A percentile compares a stretch with the other conserved stretches of the same genome.
Conservation (phyloP, 2,888 invertebrate species). For the Epirrhoe tristata region DNA sequence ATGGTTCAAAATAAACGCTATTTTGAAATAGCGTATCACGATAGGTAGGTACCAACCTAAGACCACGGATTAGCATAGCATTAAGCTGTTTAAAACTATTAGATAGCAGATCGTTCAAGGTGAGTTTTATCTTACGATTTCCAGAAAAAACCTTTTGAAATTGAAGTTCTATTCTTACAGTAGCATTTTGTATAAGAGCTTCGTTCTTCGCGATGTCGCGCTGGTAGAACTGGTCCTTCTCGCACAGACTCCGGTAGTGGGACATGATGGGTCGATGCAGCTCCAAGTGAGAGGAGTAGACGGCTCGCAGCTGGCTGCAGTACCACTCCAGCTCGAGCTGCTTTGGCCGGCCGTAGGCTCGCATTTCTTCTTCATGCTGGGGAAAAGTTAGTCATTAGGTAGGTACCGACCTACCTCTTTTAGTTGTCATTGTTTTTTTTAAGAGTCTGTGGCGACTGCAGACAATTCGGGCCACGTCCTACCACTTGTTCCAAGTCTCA, state of each 20-base stretch:
- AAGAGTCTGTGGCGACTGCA: no score
- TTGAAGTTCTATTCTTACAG: constrained; percentile 61
- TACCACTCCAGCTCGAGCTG: constrained; percentile 72
- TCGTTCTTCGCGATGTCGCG: constrained; percentile 78
- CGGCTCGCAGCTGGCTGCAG: constrained; percentile 69
- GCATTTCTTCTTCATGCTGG: constrained; percentile 78
- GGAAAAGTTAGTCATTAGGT: not conserved
- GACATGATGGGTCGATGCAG: constrained; percentile 77
- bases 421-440: no score
- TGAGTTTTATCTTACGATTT: no score
- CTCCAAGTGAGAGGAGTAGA: constrained; percentile 70
- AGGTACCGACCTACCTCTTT: not conserved
- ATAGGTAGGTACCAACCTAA: no score
- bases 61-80: no score
- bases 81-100: no score
- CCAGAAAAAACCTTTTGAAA: no score
- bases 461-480: no score
- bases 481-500: no score
- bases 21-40: no score
- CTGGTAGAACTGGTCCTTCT: constrained; percentile 83
- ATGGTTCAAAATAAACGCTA: no score
- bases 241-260: constrained; percentile 70
- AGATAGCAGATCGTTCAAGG: not conserved
- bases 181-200: constrained; percentile 65
- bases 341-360: constrained; percentile 69